These are phyloP conservation scores for Trichoplax adhaerens DNA, from an alignment of 37 sponge, comb jelly and placozoan species.

Conservation along the genomic window DNA sequence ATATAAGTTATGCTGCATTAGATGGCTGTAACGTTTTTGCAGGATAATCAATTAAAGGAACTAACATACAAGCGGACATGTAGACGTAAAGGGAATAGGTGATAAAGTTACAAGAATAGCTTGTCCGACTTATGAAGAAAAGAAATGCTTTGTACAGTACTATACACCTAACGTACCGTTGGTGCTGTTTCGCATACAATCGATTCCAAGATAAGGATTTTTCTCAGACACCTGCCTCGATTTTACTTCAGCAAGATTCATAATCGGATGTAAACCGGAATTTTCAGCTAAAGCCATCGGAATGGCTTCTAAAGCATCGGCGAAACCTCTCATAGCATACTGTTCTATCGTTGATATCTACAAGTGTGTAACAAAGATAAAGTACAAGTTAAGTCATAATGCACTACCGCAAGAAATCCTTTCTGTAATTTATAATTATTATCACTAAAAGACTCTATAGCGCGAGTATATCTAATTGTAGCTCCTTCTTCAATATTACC, in stretches of 20 bases:
- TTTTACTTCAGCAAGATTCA: slow-evolving; percentile 73
- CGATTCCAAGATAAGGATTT: slow-evolving; percentile 73
- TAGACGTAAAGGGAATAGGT: no score
- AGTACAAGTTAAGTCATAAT: neutral
- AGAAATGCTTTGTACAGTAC: no score
- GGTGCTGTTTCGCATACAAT: slow-evolving; percentile 72
- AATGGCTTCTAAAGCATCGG: slow-evolving; percentile 82
- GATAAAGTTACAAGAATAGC: no score
- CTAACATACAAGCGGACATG: no score
- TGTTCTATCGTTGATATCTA: slow-evolving; percentile 42
- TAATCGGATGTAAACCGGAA: slow-evolving; percentile 79
- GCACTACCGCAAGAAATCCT: neutral
- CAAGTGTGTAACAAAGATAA: neutral
- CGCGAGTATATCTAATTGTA: neutral
- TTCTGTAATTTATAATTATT: neutral
- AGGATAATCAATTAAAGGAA: no score
- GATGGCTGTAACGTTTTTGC: neutral
- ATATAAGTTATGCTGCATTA: neutral
- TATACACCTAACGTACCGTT: slow-evolving; percentile 30
- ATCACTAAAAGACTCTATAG: neutral
- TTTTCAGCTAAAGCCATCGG: slow-evolving; percentile 95
- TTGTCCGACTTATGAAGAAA: no score
- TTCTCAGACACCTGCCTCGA: slow-evolving; percentile 60
- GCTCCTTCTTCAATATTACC: slow-evolving; percentile 15
- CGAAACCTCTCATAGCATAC: slow-evolving; percentile 93